Evolutionary conservation across 2,113 vertebrate species (phyloP).

Genomic region (Nicator chloris): DNA sequence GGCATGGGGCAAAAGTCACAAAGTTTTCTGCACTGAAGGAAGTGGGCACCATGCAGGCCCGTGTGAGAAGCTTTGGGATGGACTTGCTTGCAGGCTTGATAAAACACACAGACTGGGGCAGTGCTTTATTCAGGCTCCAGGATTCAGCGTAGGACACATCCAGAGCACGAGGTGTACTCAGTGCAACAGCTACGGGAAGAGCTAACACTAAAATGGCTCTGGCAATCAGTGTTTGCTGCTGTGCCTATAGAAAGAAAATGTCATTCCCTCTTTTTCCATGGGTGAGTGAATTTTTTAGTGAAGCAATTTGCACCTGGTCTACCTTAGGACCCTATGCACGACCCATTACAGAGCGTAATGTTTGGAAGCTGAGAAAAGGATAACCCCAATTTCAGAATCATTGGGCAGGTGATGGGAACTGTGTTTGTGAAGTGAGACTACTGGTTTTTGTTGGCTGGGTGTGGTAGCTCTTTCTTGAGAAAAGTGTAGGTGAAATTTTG

Average conservation of each 20-base stretch:
- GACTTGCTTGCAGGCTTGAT: not conserved
- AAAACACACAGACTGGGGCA: not conserved
- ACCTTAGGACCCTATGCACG: not conserved
- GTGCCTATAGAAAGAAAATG: not conserved
- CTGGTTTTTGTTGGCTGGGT: not conserved
- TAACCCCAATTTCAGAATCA: not conserved
- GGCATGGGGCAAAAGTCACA: not conserved
- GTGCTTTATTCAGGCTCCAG: not conserved
- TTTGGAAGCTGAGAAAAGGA: not conserved
- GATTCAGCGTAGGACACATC: rapidly evolving
- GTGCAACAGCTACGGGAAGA: not conserved
- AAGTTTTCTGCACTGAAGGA: not conserved
- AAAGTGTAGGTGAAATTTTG: conserved; percentile 18
- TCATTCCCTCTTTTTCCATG: not conserved
- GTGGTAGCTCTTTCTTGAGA: not conserved
- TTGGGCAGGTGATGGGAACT: not conserved
- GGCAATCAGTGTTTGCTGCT: not conserved
- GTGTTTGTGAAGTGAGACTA: not conserved
- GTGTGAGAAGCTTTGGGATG: not conserved
- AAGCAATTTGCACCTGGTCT: not conserved
- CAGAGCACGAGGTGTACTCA: not conserved
- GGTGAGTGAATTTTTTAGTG: not conserved
- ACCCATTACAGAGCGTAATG: not conserved
- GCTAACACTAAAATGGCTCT: not conserved
- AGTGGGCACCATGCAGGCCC: rapidly evolving